Evolutionary conservation across 2,797 vertebrate genomes (phyloP).

Genomic region (Oophaga sylvatica): DNA sequence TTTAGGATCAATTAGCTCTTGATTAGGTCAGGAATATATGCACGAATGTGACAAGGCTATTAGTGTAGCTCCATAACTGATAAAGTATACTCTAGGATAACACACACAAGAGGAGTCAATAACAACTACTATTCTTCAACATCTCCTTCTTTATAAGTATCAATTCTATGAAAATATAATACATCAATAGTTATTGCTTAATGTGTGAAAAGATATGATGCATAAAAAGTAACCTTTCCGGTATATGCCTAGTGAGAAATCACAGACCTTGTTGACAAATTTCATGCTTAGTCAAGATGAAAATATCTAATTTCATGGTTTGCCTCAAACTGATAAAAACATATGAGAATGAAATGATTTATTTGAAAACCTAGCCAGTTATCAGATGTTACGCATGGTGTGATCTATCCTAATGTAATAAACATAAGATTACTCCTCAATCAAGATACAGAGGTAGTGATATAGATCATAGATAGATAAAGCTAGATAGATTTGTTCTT

Average conservation of each 20-base stretch:
- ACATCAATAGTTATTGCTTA: slow-evolving; percentile 53
- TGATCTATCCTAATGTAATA: slow-evolving; percentile 17
- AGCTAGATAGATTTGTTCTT: not conserved
- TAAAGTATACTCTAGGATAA: not conserved
- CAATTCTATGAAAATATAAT: slow-evolving; percentile 31
- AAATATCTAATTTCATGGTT: slow-evolving; percentile 76
- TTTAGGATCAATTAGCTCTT: too few relatives aligned
- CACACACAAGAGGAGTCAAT: not conserved
- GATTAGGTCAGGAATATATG: too few relatives aligned
- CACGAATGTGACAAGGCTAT: too few relatives aligned
- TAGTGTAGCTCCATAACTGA: not conserved
- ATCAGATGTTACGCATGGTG: slow-evolving; percentile 37
- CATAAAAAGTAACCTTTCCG: slow-evolving; percentile 61
- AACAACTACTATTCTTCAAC: not conserved
- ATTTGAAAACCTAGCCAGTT: slow-evolving; percentile 42
- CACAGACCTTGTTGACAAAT: slow-evolving; percentile 75
- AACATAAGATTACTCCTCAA: not conserved
- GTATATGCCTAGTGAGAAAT: slow-evolving; percentile 65
- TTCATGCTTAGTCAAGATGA: slow-evolving; percentile 76
- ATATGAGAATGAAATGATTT: slow-evolving; percentile 67
- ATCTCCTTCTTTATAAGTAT: not conserved
- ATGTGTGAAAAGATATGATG: slow-evolving; percentile 49
- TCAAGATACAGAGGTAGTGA: not conserved
- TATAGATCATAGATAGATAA: not conserved
- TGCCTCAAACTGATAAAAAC: slow-evolving; percentile 74